phyloP scores from a whole-genome alignment of 2,888 invertebrate species.

The Myopa tessellatipennis region DNA sequence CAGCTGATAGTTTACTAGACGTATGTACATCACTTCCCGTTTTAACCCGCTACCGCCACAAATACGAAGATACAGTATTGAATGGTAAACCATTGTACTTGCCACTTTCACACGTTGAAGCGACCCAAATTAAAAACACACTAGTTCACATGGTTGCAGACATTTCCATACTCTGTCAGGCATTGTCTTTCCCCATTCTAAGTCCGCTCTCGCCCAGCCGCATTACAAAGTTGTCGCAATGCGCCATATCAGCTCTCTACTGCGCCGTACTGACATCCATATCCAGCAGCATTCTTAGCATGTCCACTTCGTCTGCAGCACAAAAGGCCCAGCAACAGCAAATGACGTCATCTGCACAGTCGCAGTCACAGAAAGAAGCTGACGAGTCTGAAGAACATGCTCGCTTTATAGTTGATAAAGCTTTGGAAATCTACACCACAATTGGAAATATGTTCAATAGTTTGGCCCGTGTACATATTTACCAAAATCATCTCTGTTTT shows the following conservation, averaged over 20 bases:
- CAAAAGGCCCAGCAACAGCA: conserved; percentile 67
- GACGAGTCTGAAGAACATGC: conserved; percentile 87
- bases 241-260: conserved; percentile 86
- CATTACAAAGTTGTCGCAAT: conserved; percentile 81
- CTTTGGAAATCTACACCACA: conserved; percentile 85
- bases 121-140: conserved; percentile 76
- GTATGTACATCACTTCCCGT: conserved; percentile 82
- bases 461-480: conserved; percentile 86
- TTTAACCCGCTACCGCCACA: conserved; percentile 70
- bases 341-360: conserved; percentile 47
- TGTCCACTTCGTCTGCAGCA: conserved; percentile 72
- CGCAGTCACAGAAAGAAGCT: conserved; percentile 65
- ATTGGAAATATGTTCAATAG: conserved; percentile 84
- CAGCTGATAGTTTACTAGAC: conserved; percentile 83
- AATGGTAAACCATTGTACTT: conserved; percentile 76
- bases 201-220: conserved; percentile 89
- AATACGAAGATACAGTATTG: conserved; percentile 67
- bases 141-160: conserved; percentile 85
- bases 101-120: conserved; percentile 79
- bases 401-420: conserved; percentile 86
- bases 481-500: conserved; percentile 90
- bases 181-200: conserved; percentile 84
- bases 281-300: conserved; percentile 73
- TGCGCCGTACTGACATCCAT: conserved; percentile 81
- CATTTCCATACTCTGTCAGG: conserved; percentile 82